Conservation (phyloP, 1,140 invertebrate species). For the Rhopalosiphum padi region DNA sequence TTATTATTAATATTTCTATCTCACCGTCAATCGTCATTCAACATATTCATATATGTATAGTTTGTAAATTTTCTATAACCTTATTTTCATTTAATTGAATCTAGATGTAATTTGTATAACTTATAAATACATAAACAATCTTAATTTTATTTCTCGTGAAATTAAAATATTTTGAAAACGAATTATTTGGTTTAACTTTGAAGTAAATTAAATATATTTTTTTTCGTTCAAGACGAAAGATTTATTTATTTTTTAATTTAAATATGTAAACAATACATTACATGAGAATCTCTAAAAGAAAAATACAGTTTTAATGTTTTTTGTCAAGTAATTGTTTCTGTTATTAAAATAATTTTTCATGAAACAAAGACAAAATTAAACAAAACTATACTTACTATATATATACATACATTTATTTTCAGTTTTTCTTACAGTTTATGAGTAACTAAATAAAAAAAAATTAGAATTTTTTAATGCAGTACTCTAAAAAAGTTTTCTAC, state of each 20-base stretch:
- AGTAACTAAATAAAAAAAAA: not conserved
- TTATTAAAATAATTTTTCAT: not conserved
- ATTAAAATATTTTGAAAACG: not conserved
- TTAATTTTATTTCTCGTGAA: not conserved
- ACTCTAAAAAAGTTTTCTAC: not conserved
- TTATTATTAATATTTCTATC: too few species aligned
- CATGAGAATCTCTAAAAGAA: not conserved
- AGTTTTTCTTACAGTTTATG: not conserved
- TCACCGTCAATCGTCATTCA: too few species aligned
- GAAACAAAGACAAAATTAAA: not conserved
- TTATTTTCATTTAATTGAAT: not conserved
- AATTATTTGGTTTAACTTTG: not conserved
- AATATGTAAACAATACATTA: not conserved
- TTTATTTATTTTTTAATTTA: conserved; percentile 17
- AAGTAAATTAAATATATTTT: not conserved
- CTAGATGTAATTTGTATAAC: not conserved
- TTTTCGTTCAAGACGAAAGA: not conserved
- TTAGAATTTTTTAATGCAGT: not conserved
- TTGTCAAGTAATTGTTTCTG: not conserved
- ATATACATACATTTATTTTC: not conserved
- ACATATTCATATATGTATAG: not conserved
- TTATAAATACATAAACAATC: not conserved
- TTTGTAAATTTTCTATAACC: not conserved
- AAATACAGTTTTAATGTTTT: not conserved
- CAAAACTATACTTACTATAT: not conserved